These are phyloP conservation scores for Ceryle rudis DNA, from an alignment of 2,797 vertebrate species.

Conservation along the genomic window DNA sequence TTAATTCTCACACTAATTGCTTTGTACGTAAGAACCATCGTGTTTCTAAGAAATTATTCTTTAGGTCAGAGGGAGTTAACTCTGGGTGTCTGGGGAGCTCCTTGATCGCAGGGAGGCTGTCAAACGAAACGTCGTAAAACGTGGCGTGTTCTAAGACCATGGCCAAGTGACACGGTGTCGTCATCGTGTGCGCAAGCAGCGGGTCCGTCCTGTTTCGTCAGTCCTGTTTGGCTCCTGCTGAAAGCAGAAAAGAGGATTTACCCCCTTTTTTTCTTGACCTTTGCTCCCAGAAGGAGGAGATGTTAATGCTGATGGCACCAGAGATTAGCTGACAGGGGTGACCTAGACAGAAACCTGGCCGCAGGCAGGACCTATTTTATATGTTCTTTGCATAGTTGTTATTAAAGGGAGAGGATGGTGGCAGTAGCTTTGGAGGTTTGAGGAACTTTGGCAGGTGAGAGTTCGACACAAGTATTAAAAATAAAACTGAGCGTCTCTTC, in stretches of 20 bases:
- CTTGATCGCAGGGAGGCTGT: neutral
- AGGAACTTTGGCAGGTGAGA: neutral
- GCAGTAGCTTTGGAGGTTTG: neutral
- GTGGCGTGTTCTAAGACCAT: accelerated
- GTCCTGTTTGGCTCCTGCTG: neutral
- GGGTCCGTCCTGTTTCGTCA: neutral
- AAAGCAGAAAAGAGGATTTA: neutral
- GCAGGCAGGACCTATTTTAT: neutral
- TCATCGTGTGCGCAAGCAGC: accelerated
- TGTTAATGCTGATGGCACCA: neutral
- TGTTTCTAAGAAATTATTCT: neutral
- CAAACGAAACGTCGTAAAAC: accelerated
- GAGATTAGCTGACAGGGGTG: accelerated
- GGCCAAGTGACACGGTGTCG: accelerated
- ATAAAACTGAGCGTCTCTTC: neutral
- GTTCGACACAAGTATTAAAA: neutral
- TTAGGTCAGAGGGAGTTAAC: neutral
- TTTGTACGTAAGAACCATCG: neutral
- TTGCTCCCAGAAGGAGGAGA: neutral
- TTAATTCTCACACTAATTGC: neutral
- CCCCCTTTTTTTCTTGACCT: neutral
- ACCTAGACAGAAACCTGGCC: neutral
- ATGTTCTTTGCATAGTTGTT: neutral
- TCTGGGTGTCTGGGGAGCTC: neutral
- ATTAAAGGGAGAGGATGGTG: neutral